Evolutionary conservation across 2,888 invertebrate genomes (phyloP).

Genomic region (Callimorpha dominula): DNA sequence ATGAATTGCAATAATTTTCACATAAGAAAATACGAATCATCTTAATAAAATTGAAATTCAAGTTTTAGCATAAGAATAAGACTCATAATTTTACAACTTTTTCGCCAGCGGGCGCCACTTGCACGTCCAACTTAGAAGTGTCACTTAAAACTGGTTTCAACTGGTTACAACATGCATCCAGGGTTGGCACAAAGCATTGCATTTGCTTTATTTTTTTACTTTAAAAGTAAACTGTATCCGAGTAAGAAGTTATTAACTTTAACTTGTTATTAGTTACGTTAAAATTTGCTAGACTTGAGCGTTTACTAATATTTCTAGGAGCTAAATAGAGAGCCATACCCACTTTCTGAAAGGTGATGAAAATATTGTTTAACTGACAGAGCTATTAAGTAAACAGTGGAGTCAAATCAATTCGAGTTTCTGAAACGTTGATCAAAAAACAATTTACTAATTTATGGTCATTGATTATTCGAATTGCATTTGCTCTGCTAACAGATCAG

Average conservation of each 20-base stretch:
- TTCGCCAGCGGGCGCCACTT: conserved; percentile 39
- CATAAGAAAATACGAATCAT: conserved; percentile 10
- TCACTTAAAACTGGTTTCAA: conserved; percentile 57
- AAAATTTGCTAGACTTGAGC: too few relatives aligned
- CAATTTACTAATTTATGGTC: too few relatives aligned
- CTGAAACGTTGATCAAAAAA: too few relatives aligned
- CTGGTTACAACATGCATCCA: conserved; percentile 52
- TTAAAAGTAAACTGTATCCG: not conserved
- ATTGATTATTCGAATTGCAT: too few relatives aligned
- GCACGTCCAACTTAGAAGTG: conserved; percentile 51
- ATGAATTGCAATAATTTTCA: not conserved
- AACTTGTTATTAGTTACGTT: not conserved
- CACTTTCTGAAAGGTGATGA: too few relatives aligned
- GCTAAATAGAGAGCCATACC: too few relatives aligned
- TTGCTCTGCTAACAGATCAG: too few relatives aligned
- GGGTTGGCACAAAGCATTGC: conserved; percentile 34
- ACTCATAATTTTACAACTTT: conserved; percentile 49
- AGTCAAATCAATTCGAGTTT: too few relatives aligned
- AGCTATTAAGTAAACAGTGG: too few relatives aligned
- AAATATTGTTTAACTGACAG: too few relatives aligned
- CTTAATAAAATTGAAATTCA: conserved; percentile 26
- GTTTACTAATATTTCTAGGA: too few relatives aligned
- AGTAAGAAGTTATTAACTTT: not conserved
- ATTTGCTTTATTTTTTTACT: conserved; percentile 4
- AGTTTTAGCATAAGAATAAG: conserved; percentile 48